Percentiles rank a stretch among this genome's conserved stretches.
Evolutionary conservation across 2,113 vertebrate genomes (phyloP).

Genomic region (Notothenia rossii): DNA sequence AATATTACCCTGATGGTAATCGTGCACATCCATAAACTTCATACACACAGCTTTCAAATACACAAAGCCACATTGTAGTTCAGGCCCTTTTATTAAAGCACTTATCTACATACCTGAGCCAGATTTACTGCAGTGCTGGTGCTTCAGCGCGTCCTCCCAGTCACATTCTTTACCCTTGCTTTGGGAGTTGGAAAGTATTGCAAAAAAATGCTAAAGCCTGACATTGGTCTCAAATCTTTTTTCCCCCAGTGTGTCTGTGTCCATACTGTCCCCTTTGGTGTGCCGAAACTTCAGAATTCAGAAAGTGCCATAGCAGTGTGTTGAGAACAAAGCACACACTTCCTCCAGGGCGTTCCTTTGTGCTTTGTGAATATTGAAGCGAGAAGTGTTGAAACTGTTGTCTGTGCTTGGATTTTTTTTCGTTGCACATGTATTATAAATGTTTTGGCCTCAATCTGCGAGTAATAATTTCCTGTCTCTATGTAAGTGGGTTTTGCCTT

Average conservation of each 20-base stretch:
- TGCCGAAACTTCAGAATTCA: slow-evolving; percentile 81
- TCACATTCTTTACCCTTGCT: slow-evolving; percentile 21
- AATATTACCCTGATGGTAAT: slow-evolving; percentile 97
- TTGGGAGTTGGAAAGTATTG: slow-evolving; percentile 34
- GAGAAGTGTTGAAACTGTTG: slow-evolving; percentile 31
- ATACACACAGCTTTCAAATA: slow-evolving; percentile 60
- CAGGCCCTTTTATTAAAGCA: not conserved
- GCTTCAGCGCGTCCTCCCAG: slow-evolving; percentile 24
- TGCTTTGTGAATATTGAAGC: slow-evolving; percentile 24
- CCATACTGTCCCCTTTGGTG: slow-evolving; percentile 74
- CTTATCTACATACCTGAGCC: slow-evolving; percentile 29
- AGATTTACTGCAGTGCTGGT: slow-evolving; percentile 45
- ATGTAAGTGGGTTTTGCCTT: slow-evolving; percentile 12
- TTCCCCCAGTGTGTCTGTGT: slow-evolving; percentile 66
- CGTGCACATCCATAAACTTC: slow-evolving; percentile 64
- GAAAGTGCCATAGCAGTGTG: slow-evolving; percentile 14
- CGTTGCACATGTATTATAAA: slow-evolving; percentile 11
- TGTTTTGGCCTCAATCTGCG: not conserved
- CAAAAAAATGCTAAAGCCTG: slow-evolving; percentile 18
- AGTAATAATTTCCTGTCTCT: slow-evolving; percentile 9
- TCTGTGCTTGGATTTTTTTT: slow-evolving; percentile 31
- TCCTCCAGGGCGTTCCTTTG: slow-evolving; percentile 25
- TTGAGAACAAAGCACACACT: slow-evolving; percentile 23
- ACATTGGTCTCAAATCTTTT: slow-evolving; percentile 38
- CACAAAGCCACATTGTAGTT: slow-evolving; percentile 35